A percentile compares a stretch with the other conserved stretches of the same genome.
Conservation (phyloP, 2,888 invertebrate genomes). For the Drosophila infuscata region DNA sequence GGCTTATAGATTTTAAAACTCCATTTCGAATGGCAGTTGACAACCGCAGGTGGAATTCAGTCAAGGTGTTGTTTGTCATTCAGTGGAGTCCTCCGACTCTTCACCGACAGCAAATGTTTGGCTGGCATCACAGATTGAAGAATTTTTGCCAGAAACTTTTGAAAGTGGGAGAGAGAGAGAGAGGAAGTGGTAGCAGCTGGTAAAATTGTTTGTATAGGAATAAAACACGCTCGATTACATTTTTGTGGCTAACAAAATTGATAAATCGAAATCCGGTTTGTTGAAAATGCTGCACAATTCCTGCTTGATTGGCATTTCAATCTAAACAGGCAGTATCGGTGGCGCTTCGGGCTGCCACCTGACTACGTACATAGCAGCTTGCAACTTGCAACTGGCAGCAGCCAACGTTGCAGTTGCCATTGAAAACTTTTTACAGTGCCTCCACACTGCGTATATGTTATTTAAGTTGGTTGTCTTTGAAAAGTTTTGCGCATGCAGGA, state of each 20-base stretch:
- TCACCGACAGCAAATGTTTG: conserved; percentile 29
- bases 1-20: conserved; percentile 1
- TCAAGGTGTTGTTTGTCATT: conserved; percentile 30
- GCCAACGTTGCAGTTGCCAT: conserved; percentile 17
- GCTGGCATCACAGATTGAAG: conserved; percentile 7
- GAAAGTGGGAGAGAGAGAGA: too few species aligned
- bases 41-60: conserved; percentile 17
- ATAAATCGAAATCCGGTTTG: conserved; percentile 23
- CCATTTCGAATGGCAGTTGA: conserved; percentile 8
- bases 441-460: conserved; percentile 60
- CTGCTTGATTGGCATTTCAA: conserved; percentile 39
- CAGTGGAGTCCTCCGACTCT: neutral
- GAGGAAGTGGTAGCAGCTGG: neutral
- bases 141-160: conserved; percentile 16
- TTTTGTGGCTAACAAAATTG: conserved; percentile 39
- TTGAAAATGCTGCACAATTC: neutral
- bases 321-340: conserved; percentile 2
- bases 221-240: conserved; percentile 35
- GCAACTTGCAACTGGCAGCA: conserved; percentile 6
- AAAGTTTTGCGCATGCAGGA: conserved; percentile 45
- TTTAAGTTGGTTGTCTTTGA: conserved; percentile 43
- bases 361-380: neutral
- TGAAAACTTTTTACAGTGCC: conserved; percentile 40
- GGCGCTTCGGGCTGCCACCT: neutral
- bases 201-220: conserved; percentile 15